phyloP scores from a whole-genome alignment of 1,140 invertebrate species.

The Zaprionus ghesquierei region DNA sequence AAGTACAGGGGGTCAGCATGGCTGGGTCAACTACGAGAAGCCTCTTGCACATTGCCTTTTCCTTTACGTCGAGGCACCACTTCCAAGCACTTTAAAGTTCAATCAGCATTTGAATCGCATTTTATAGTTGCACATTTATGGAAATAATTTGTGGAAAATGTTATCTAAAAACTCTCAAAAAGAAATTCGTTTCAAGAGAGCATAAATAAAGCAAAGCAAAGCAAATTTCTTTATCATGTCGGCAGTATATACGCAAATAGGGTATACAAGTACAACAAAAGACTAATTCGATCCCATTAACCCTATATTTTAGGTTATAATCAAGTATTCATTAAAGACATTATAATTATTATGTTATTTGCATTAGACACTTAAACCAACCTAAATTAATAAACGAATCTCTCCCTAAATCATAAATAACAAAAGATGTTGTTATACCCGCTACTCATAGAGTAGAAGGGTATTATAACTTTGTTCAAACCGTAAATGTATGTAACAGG shows the following conservation, averaged over 20 bases:
- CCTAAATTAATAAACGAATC: no score
- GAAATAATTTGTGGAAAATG: conserved; percentile 2
- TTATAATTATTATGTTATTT: no score
- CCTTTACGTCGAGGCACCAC: neutral
- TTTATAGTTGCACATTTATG: conserved; percentile 6
- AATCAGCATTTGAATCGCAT: neutral
- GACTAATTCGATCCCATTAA: neutral
- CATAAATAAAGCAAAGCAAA: neutral
- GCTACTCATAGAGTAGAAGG: no score
- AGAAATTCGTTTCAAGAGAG: conserved; percentile 24
- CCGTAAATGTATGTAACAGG: no score
- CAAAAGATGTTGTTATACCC: no score
- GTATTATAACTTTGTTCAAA: no score
- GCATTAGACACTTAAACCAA: no score
- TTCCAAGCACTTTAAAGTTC: conserved; percentile 7
- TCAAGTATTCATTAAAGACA: no score
- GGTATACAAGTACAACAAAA: neutral
- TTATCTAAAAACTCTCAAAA: neutral
- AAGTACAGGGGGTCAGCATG: neutral
- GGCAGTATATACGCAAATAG: no score
- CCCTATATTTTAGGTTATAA: no score
- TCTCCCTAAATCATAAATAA: no score
- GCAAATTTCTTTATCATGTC: neutral
- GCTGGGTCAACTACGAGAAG: conserved; percentile 16
- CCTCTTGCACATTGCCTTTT: conserved; percentile 2